A percentile compares a stretch with the other conserved stretches of the same genome.
These are phyloP conservation scores for Dendrolimus punctatus DNA, from an alignment of 1,140 invertebrate genomes.

Conservation along the genomic window DNA sequence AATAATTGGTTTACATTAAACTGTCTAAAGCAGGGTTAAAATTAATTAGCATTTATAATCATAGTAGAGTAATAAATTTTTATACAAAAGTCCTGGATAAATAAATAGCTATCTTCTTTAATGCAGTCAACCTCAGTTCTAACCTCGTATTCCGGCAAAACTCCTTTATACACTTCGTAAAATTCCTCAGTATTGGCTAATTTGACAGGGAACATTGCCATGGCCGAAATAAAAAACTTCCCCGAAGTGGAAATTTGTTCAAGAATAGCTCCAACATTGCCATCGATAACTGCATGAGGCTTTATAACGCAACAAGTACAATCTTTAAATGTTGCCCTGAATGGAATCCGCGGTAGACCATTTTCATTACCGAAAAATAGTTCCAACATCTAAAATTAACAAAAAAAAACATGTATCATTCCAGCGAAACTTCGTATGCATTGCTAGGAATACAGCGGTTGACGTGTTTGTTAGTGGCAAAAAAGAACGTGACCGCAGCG, in stretches of 20 bases:
- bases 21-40: too few relatives aligned
- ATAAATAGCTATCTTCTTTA: too few relatives aligned
- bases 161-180: constrained; percentile 93
- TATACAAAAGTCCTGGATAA: too few relatives aligned
- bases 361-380: constrained; percentile 76
- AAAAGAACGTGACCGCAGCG: too few relatives aligned
- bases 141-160: constrained; percentile 86
- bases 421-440: too few relatives aligned
- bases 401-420: constrained; percentile 22
- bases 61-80: too few relatives aligned
- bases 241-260: constrained; percentile 80
- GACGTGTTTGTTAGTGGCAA: too few relatives aligned
- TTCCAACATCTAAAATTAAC: constrained; percentile 67
- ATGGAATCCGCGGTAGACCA: constrained; percentile 57
- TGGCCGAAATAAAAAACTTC: constrained; percentile 83
- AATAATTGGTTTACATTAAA: too few relatives aligned
- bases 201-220: constrained; percentile 86
- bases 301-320: constrained; percentile 94
- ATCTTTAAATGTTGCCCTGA: constrained; percentile 75
- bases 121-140: too few relatives aligned
- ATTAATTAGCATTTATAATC: too few relatives aligned
- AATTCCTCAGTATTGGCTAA: constrained; percentile 89
- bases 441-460: too few relatives aligned
- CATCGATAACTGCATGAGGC: constrained; percentile 88
- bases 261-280: constrained; percentile 82